Evolutionary conservation across 2,888 invertebrate species (phyloP).

Genomic region (Drosophila stalkeri): DNA sequence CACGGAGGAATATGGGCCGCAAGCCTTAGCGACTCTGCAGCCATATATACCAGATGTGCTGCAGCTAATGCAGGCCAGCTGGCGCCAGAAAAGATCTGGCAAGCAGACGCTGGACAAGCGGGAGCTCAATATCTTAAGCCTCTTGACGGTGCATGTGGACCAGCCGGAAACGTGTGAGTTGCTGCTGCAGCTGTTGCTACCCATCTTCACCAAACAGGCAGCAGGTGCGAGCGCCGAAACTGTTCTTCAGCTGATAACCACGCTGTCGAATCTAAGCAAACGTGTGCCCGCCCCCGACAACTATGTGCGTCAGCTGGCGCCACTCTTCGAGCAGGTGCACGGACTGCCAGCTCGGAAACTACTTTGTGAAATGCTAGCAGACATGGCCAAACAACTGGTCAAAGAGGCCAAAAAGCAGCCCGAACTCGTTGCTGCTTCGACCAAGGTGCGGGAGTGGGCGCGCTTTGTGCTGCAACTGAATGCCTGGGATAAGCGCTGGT

Average conservation of each 20-base stretch:
- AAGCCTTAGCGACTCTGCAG: slow-evolving; percentile 87
- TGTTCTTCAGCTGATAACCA: slow-evolving; percentile 89
- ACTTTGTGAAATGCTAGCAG: slow-evolving; percentile 88
- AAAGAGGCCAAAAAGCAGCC: slow-evolving; percentile 53
- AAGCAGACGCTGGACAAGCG: slow-evolving; percentile 87
- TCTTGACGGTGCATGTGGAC: slow-evolving; percentile 91
- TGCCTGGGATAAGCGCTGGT: slow-evolving; percentile 93
- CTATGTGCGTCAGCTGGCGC: slow-evolving; percentile 90
- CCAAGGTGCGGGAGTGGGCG: slow-evolving; percentile 85
- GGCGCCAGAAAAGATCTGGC: slow-evolving; percentile 87
- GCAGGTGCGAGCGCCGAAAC: slow-evolving; percentile 88
- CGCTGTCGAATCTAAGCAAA: slow-evolving; percentile 90
- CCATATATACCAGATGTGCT: slow-evolving; percentile 91
- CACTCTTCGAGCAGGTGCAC: slow-evolving; percentile 89
- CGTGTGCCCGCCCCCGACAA: slow-evolving; percentile 88
- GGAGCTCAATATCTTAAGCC: slow-evolving; percentile 90
- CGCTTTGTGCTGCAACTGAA: slow-evolving; percentile 90
- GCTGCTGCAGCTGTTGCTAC: slow-evolving; percentile 89
- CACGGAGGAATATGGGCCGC: slow-evolving; percentile 86
- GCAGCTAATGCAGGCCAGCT: slow-evolving; percentile 88
- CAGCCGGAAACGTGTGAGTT: slow-evolving; percentile 89
- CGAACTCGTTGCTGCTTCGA: slow-evolving; percentile 42
- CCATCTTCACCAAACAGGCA: slow-evolving; percentile 89
- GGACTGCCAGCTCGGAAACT: slow-evolving; percentile 89
- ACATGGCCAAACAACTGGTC: slow-evolving; percentile 86